Base-by-base conservation (phyloP, 1,140 invertebrate species). In the Trypoxylus dichotomus region DNA sequence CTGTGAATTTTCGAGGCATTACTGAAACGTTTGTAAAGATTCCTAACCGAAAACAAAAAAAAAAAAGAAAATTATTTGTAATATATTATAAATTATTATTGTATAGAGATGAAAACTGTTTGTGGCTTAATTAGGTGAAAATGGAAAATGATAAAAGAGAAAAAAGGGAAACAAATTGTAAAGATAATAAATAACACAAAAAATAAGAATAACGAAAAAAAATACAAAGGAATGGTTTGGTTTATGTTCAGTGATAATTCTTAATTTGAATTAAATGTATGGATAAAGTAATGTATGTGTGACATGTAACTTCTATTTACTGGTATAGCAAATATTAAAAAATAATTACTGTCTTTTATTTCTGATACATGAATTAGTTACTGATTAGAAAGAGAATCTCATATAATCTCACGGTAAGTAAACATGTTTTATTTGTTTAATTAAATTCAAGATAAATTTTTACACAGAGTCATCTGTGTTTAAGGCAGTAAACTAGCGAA, bases 1-100 rank as follows among this genome's bases (percentile, higher is more conserved):
- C 79, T 79, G 79, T 79, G 79, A 79, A 79, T 74, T 79, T 72
- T 74, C 24, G 74, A 77, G 79, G 76, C 79, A 79, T 79, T 79
- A 79, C 25, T 73, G 73, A 68, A 29, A 68, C 43, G 13, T 47
- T 63, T 63, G 37, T 75, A 75, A 74, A 75, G 60, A 58, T 73
- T 75, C 72, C 68, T 63, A 76, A 24, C 60, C 47, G 11, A 77
- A 29, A 27, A 58, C 11, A 77, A 77, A 27, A 77, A 77, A 29
- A 58, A 77, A 77, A 27, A 37, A 72, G 32, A 41, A 77, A 72
- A 54, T 74, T 54, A 74, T 58, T 47, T 74, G 74, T 43, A 75
- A 58, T 58, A 74, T 74, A 47, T 47, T 75, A 75, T 73, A 37
- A 37, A 73, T 47, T 42, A 54, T 37, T 11, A 42, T 32, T 27